These are phyloP conservation scores for Quadroppia sp. DNA, from an alignment of 2,888 invertebrate species.

Conservation along the genomic window DNA sequence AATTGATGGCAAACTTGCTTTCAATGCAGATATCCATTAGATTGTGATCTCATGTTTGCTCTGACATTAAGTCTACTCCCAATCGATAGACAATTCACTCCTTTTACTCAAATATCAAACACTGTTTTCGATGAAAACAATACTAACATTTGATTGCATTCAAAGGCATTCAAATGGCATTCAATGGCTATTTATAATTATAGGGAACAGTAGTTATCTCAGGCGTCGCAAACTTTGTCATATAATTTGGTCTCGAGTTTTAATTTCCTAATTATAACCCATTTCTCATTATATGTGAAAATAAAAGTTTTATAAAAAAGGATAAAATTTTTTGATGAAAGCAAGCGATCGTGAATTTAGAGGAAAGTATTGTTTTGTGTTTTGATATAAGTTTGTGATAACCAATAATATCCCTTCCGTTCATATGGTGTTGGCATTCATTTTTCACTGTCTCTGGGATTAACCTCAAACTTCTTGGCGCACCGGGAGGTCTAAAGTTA, in stretches of 20 bases:
- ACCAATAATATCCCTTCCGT: constrained; percentile 22
- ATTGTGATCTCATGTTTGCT: constrained; percentile 22
- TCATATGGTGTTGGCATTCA: constrained; percentile 17
- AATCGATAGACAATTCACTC: constrained; percentile 15
- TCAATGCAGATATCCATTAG: constrained; percentile 17
- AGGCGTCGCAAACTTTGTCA: too few relatives aligned
- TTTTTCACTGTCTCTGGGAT: constrained; percentile 33
- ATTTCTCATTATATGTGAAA: too few relatives aligned
- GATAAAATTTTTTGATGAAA: too few relatives aligned
- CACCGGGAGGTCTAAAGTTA: constrained; percentile 31
- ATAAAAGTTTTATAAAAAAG: too few relatives aligned
- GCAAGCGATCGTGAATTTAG: background rate
- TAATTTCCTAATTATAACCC: too few relatives aligned
- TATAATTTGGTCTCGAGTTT: too few relatives aligned
- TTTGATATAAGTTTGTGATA: constrained; percentile 23
- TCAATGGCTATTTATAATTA: background rate
- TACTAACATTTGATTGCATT: background rate
- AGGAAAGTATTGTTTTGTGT: background rate
- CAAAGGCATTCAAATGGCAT: too few relatives aligned
- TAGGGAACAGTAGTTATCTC: too few relatives aligned
- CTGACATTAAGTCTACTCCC: background rate
- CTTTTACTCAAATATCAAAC: background rate
- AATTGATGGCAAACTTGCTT: constrained; percentile 12
- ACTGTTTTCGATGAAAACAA: background rate
- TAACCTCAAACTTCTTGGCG: constrained; percentile 25